Base-by-base conservation (phyloP, 2,888 invertebrate genomes). In the Caradrina clavipalpis region DNA sequence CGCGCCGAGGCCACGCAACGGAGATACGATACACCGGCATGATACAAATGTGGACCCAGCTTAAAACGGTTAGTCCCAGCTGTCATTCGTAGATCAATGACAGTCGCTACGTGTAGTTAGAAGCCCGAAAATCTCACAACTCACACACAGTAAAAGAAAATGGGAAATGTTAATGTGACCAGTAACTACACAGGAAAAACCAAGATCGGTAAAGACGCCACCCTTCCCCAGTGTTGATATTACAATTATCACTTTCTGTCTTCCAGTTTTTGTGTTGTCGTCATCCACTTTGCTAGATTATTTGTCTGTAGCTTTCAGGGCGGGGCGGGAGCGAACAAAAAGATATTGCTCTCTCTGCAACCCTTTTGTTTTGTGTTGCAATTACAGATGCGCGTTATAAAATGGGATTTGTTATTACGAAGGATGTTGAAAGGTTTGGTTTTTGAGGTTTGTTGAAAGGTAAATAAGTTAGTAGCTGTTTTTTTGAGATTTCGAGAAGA, bases 271-370 rank as follows among this genome's bases (percentile, higher is more conserved):
- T 57, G 42, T 45, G 11, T 22, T 22, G 67, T 21, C 21, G 55
- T 55, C 54, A 60, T 60, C 63, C 78, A 73, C 65, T 69, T 66
- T 66, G 56, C 68, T 39, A 66, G 65, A 80, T 78, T 80, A 76
- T 80, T 76, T 77, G 51, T 72, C 56, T 54, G 59, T 51, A 53
- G 49, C 53, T 57, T 35, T 53, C 58, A 80, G 62, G 72, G 73
- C 58, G 45, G 49, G 53, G 17, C 45, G 55, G 31, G 58, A 8
- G 35, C 15, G 22, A n/a, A 61, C 35, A 22, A 64, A 73, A 63
- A 17, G 7, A 17, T 11, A n/a, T 59, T 17, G 31, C 26, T 31
- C 10, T 31, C 22, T 60, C 22, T 47, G 22, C 6, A 56, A 47
- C 19, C 50, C 19, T 22, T 63, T 54, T 56, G 51, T 39, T 65